Base-by-base conservation (phyloP, 2,888 invertebrate species). In the Tiliacea citrago region DNA sequence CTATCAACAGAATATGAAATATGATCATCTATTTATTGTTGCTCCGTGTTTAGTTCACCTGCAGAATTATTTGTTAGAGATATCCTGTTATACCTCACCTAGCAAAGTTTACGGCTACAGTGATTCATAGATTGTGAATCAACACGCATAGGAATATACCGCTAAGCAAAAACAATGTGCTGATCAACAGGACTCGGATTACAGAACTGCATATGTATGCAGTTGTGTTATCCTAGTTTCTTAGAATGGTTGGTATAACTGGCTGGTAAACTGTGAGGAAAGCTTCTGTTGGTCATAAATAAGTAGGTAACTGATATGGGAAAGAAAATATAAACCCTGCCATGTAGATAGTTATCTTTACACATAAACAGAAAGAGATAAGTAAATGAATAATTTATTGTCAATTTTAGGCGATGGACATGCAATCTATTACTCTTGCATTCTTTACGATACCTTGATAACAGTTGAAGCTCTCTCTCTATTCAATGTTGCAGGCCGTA, bases 1-100 rank as follows among this genome's bases (percentile, higher is more conserved):
- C 89, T 90, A 92, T 91, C 90, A 89, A 90, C 82, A 88, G 89
- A 88, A 88, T 86, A 88, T 90, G 90, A 93, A 93, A 93, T 92
- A 91, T 92, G 90, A 93, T 92, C 90, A 86, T 88, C 79, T 85
- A 77, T 86, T 81, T 80, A 79, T 85, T 80, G 79, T 84, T 88
- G 80, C 81, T 69, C 39, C n/a, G 60, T 65, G 75, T 86, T 79
- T 79, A 80, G 81, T 86, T 75, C 86, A 90, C 91, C 90, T 90
- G 89, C 84, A 77, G 70, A 86, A 86, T 79, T 88, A 73, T 79
- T 86, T 75, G 72, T 79, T 77, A 78, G 73, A 79, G 67, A 68
- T 73, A 55, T 83, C 80, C 79, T 83, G 86, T 85, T 85, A 76
- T 79, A 57, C 57, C 49, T 62, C 63, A 58, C 29, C 68, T 71